Base-by-base conservation (phyloP, 1,140 invertebrate species). In the Eriosoma lanigerum region DNA sequence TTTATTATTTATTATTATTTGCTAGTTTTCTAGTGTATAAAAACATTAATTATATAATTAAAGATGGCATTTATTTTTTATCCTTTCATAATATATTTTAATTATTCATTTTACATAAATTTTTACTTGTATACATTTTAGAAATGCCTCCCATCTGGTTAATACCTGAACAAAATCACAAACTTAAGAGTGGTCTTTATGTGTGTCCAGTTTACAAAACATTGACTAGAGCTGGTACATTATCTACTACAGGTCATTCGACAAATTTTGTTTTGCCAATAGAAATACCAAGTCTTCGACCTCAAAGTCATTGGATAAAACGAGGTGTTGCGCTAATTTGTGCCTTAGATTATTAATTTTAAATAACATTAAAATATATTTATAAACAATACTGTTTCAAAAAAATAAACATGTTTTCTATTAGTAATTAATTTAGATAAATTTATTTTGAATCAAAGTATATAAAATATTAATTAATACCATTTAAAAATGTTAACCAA, bases 201-300 rank as follows among this genome's bases (percentile, higher is more conserved):
- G 86, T 88, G 81, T 93, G 91, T 84, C 93, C 93, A 0, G 88
- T 93, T 10, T 94, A 94, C 87, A 93, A 93, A 86, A 94, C 90
- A 0, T 87, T 88, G 82, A 87, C 87, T 81, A 87, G 93, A 68
- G 89, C 89, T 50, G 89, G 92, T 81, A 89, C 88, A 21, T 83
- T 94, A 80, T 91, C 92, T 80, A 92, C 93, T 21, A 90, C 92
- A 24, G 89, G 92, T 32, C 90, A 94, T 85, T 93, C 92, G 2
- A 93, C 92, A 9, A 94, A 94, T 86, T 94, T 91, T 85, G 91
- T 95, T 19, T 84, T 94, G 80, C 87, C 90, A 17, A 90, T 93
- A 64, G 89, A 91, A 82, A 86, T 95, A 32, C 88, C 90, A 4
- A 90, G 89, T 2, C 84, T 88, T 29, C 86, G 89, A 82, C 85